Conservation (phyloP, 37 sponge, comb jelly and placozoan genomes). For the Dysidea cf. avara region DNA sequence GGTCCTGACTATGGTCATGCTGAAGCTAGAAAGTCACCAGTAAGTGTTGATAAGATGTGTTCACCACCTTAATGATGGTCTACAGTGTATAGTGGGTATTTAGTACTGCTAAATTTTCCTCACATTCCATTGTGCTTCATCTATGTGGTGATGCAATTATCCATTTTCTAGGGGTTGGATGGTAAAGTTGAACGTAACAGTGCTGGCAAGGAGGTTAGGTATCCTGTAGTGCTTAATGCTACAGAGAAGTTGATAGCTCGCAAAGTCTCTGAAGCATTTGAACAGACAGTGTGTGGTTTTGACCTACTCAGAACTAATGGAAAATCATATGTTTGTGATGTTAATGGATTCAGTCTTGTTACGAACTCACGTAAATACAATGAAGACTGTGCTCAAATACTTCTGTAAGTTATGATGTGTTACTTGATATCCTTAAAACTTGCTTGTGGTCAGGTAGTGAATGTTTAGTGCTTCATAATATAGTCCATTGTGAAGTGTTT, state of each 20-base stretch:
- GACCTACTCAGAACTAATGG: conserved; percentile 93
- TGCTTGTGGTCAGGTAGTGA: too few relatives aligned
- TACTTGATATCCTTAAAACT: background rate
- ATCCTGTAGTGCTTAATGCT: conserved; percentile 89
- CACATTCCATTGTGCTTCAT: too few relatives aligned
- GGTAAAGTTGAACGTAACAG: conserved; percentile 93
- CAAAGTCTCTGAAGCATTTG: conserved; percentile 83
- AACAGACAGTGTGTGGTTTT: conserved; percentile 98
- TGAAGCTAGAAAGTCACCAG: conserved; percentile 95
- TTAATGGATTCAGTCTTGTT: conserved; percentile 98
- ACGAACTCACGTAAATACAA: conserved; percentile 93
- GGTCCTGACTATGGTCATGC: conserved; percentile 96
- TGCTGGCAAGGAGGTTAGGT: conserved; percentile 86
- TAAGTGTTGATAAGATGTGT: conserved; percentile 49
- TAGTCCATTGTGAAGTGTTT: too few relatives aligned
- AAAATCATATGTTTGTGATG: conserved; percentile 96
- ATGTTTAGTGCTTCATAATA: too few relatives aligned
- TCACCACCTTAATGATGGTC: background rate
- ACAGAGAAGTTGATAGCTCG: conserved; percentile 91
- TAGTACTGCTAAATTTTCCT: too few relatives aligned
- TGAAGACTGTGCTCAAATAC: conserved; percentile 90
- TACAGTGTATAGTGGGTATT: background rate
- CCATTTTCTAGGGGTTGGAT: conserved; percentile 83
- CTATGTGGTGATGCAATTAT: too few relatives aligned
- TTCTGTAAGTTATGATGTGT: conserved; percentile 71